These are phyloP conservation scores for Catostomus latipinnis DNA, from an alignment of 2,797 vertebrate genomes.

Conservation along the genomic window DNA sequence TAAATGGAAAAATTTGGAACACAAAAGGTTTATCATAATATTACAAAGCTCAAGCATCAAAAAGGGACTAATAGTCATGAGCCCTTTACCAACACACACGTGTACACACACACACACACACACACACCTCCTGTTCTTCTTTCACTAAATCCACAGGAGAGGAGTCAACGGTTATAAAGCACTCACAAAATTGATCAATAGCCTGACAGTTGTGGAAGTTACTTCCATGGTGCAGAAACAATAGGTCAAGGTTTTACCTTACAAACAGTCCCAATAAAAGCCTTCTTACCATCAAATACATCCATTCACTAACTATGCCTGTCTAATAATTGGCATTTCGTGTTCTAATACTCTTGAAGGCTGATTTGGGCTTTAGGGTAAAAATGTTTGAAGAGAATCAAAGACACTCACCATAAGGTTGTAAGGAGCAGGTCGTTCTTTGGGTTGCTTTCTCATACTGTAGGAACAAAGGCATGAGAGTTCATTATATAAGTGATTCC, in stretches of 20 bases:
- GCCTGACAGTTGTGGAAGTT: background rate
- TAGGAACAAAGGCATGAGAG: conserved; percentile 45
- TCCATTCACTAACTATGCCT: conserved; percentile 6
- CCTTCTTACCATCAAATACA: conserved; percentile 9
- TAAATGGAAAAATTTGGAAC: too few species aligned
- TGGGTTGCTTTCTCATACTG: conserved; percentile 95
- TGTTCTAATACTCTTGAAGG: conserved; percentile 2
- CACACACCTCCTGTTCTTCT: background rate
- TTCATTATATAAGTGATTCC: background rate
- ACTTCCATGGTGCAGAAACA: background rate
- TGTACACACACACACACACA: too few species aligned
- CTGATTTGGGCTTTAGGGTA: background rate
- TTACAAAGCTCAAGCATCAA: too few species aligned
- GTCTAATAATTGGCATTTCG: background rate
- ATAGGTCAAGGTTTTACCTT: conserved; percentile 25
- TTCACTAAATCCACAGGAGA: background rate
- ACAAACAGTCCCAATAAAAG: conserved; percentile 2
- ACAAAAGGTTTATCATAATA: too few species aligned
- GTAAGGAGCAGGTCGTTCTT: conserved; percentile 95
- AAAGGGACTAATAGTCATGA: background rate
- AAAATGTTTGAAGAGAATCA: background rate
- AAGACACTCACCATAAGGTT: conserved; percentile 92
- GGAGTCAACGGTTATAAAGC: background rate
- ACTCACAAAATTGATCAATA: conserved; percentile 3
- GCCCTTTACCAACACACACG: conserved; percentile 14